phyloP scores from a whole-genome alignment of 2,113 vertebrate species.

The Greenwoodochromis staneri region DNA sequence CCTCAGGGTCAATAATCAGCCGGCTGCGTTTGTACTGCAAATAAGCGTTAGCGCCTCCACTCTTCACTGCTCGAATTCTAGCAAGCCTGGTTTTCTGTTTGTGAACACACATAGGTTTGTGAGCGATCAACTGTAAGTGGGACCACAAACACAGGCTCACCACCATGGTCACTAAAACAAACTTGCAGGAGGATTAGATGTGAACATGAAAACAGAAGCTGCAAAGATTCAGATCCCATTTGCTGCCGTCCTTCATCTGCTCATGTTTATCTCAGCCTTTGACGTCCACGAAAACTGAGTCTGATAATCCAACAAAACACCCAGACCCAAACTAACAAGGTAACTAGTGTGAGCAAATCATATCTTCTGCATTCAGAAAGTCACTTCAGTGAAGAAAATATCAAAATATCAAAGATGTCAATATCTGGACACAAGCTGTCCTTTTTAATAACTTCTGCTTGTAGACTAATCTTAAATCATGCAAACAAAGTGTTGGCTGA shows the following conservation, averaged over 20 bases:
- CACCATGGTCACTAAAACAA: not conserved
- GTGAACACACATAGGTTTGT: not conserved
- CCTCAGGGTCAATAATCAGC: constrained; percentile 75
- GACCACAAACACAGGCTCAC: not conserved
- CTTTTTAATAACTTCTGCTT: not conserved
- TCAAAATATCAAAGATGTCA: not conserved
- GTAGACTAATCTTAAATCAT: not conserved
- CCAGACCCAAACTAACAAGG: not conserved
- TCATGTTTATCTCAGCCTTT: not conserved
- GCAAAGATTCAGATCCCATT: not conserved
- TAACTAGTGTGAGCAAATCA: not conserved
- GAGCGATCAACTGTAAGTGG: not conserved
- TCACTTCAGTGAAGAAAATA: not conserved
- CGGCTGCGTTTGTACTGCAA: constrained; percentile 88
- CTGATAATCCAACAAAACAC: not conserved
- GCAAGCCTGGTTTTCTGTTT: constrained; percentile 82
- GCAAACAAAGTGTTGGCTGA: not conserved
- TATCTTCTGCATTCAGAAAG: not conserved
- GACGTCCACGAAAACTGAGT: not conserved
- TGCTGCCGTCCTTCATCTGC: not conserved
- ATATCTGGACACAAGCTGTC: not conserved
- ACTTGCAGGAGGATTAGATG: not conserved
- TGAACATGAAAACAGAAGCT: not conserved
- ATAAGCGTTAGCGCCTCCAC: constrained; percentile 81
- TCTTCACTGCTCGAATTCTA: constrained; percentile 84